These are phyloP conservation scores for Marasmarcha lunaedactyla DNA, from an alignment of 2,888 invertebrate genomes.

Conservation along the genomic window DNA sequence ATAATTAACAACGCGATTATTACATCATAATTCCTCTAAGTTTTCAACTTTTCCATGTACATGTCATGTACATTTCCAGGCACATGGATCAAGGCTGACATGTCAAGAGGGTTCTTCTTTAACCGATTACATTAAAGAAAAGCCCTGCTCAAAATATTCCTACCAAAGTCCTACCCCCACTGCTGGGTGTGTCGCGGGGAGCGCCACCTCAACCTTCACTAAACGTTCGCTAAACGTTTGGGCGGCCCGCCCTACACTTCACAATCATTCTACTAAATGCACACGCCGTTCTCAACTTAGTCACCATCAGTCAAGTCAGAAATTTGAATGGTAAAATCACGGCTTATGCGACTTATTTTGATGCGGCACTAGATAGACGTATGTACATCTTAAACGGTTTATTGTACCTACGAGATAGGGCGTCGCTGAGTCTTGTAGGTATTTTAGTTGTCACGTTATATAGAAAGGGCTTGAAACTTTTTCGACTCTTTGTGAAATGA, in stretches of 20 bases:
- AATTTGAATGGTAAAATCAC: too few relatives aligned
- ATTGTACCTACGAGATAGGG: conserved; percentile 41
- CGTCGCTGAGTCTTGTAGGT: conserved; percentile 22
- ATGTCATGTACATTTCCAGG: too few relatives aligned
- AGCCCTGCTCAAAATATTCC: conserved; percentile 7
- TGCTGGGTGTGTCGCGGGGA: conserved; percentile 50
- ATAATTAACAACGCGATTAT: too few relatives aligned
- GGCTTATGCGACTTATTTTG: too few relatives aligned
- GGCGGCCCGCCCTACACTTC: conserved; percentile 66
- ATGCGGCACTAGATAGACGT: conserved; percentile 23
- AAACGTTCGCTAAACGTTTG: conserved; percentile 69
- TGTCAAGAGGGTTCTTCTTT: too few relatives aligned
- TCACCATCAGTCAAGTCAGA: neutral
- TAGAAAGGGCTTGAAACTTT: too few relatives aligned
- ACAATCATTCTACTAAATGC: conserved; percentile 22
- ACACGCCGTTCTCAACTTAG: conserved; percentile 26
- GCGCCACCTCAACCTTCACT: conserved; percentile 47
- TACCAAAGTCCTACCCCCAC: neutral
- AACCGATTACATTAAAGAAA: conserved; percentile 15
- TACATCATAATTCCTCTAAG: too few relatives aligned
- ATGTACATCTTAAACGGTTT: conserved; percentile 52
- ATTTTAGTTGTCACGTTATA: too few relatives aligned
- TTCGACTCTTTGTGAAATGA: too few relatives aligned
- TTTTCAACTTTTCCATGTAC: too few relatives aligned
- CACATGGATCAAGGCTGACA: too few relatives aligned